Evolutionary conservation across 2,797 vertebrate species (phyloP), one percentile per base, ranked within the genome.

Genomic region (Steatocranus sp.): DNA sequence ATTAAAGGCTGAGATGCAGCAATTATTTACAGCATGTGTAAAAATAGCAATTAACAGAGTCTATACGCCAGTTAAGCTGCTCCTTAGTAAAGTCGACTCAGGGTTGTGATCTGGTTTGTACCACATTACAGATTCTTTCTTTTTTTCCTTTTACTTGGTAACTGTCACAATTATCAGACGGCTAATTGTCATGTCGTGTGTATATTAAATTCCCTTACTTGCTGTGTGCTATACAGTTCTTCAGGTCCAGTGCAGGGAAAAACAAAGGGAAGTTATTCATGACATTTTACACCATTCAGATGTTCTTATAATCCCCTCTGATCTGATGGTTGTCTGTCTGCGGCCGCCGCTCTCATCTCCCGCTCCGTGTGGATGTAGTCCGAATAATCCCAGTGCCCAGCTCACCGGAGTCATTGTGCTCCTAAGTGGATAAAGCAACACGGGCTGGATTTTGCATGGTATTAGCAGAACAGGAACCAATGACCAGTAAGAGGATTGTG

Each of bases 401-500:
- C 74, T 81, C 66, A 4, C 43, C 43, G 27, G 32, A 76, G 75
- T 41, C 87, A 86, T 91, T 91, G 88, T 86, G 81, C 83, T 79
- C 70, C 74, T 94, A 94, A 95, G 75, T 83, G 90, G 93, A 95
- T 94, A 86, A 93, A 86, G 27, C 36, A 12, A 46, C 82, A 76
- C 58, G 87, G 88, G 92, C 89, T 91, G 83, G 54, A 85, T 89
- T 89, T 89, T 87, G 88, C 90, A 94, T 84, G 85, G 87, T 78
- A 91, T 95, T 93, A 93, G 14, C 9, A 2, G 79, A 66, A 18
- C 36, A 18, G 32, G 86, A 61, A 74, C 61, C 83, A 75, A 68
- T 87, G 93, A 83, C 91, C 94, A 90, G 83, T 93, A 90, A 93
- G 91, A 93, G 92, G 93, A 94, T 92, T 91, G 83, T 83, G 80